A percentile compares a stretch with the other conserved stretches of the same genome.
Evolutionary conservation across 2,113 vertebrate species (phyloP).

Genomic region (Vidua macroura): DNA sequence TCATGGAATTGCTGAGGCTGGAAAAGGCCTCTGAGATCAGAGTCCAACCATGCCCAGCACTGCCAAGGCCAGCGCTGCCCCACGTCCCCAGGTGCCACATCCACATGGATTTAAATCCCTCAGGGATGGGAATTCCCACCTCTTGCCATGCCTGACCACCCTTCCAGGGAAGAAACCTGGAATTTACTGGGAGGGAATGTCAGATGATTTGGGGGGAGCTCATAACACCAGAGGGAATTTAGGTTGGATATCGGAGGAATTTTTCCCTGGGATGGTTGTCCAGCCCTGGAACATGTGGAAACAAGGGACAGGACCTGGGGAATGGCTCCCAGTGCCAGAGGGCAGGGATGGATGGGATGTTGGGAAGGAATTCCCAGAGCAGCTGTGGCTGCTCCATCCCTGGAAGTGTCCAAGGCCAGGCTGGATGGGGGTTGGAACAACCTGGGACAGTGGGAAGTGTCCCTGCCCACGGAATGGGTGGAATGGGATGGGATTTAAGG

Average conservation of each 20-base stretch:
- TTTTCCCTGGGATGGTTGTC: neutral
- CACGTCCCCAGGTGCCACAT: neutral
- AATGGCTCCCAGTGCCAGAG: neutral
- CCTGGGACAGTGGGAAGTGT: neutral
- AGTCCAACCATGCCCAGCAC: neutral
- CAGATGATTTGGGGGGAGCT: neutral
- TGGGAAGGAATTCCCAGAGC: neutral
- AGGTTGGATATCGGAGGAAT: neutral
- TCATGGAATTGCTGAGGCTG: neutral
- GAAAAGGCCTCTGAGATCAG: neutral
- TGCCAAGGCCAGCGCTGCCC: neutral
- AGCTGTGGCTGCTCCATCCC: neutral
- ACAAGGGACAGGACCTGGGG: neutral
- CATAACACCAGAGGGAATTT: neutral
- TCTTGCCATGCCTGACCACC: rapidly evolving
- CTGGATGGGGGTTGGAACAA: rapidly evolving
- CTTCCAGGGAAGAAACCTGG: neutral
- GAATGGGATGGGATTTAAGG: neutral
- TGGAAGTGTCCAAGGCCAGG: neutral
- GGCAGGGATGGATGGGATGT: neutral
- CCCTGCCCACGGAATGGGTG: neutral
- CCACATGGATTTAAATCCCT: neutral
- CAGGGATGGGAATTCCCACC: neutral
- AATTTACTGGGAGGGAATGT: no score
- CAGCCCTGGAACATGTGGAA: neutral